Percentiles rank a stretch among this genome's conserved stretches.
Conservation (phyloP, 1,140 invertebrate species). For the Marisa cornuarietis region DNA sequence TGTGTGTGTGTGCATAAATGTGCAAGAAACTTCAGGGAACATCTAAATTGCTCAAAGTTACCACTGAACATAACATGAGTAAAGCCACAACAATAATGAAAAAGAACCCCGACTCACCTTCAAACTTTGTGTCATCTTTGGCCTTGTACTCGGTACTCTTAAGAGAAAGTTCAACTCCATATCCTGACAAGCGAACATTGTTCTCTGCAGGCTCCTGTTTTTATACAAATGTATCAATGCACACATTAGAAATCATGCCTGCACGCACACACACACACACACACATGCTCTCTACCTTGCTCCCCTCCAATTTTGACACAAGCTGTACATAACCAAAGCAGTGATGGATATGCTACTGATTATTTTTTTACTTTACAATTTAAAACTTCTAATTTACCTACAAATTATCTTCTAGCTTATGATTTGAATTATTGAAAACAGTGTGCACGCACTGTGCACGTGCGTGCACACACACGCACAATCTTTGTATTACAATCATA, state of each 20-base stretch:
- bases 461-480: too few species aligned
- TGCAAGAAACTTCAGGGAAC: background rate
- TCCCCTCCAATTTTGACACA: background rate
- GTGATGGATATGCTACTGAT: too few species aligned
- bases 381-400: too few species aligned
- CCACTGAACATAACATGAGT: background rate
- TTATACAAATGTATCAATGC: slow-evolving; percentile 9
- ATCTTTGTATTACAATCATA: too few species aligned
- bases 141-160: slow-evolving; percentile 99
- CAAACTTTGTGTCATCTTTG: slow-evolving; percentile 89
- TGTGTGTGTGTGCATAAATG: background rate
- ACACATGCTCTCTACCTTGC: background rate
- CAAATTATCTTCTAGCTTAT: too few species aligned
- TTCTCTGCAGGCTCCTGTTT: slow-evolving; percentile 41
- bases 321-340: too few species aligned
- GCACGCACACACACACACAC: background rate
- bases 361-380: too few species aligned
- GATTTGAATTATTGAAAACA: too few species aligned
- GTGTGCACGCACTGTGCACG: too few species aligned
- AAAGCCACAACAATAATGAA: background rate
- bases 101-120: slow-evolving; percentile 61
- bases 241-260: background rate
- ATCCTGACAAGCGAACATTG: slow-evolving; percentile 88
- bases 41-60: background rate
- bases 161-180: slow-evolving; percentile 97